These are phyloP conservation scores for Potamarius usumacintae DNA, from an alignment of 2,113 vertebrate species.

Conservation along the genomic window DNA sequence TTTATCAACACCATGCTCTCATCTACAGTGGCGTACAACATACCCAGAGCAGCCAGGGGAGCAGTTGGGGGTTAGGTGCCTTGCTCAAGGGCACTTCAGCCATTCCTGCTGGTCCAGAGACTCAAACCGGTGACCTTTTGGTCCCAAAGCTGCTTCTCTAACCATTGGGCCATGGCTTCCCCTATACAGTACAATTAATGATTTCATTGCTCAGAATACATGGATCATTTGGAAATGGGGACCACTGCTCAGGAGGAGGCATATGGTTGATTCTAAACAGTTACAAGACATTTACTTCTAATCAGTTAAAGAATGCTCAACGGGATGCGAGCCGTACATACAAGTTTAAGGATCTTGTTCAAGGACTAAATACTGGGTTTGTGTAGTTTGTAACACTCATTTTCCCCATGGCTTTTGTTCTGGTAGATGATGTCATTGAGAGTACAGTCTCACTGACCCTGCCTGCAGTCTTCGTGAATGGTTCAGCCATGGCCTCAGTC, in stretches of 20 bases:
- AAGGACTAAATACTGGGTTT: background rate
- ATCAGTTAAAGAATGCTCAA: background rate
- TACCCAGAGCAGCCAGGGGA: no score
- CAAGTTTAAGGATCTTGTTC: background rate
- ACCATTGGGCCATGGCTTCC: no score
- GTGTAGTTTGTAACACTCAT: no score
- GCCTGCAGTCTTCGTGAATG: slow-evolving; percentile 57
- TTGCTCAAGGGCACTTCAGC: no score
- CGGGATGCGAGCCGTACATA: background rate
- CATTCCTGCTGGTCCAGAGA: no score
- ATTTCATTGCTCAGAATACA: background rate
- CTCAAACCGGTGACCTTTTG: no score
- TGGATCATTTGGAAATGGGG: background rate
- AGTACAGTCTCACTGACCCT: background rate
- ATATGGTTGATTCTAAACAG: background rate
- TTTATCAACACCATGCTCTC: no score
- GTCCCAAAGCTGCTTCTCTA: no score
- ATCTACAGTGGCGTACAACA: no score
- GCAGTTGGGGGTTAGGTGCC: no score
- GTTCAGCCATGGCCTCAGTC: slow-evolving; percentile 74
- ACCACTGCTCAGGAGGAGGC: background rate
- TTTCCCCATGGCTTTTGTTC: background rate
- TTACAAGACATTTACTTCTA: background rate
- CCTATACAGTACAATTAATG: background rate
- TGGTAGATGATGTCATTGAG: background rate